Evolutionary conservation across 2,113 vertebrate species (phyloP).

Genomic region (Odontesthes bonariensis): DNA sequence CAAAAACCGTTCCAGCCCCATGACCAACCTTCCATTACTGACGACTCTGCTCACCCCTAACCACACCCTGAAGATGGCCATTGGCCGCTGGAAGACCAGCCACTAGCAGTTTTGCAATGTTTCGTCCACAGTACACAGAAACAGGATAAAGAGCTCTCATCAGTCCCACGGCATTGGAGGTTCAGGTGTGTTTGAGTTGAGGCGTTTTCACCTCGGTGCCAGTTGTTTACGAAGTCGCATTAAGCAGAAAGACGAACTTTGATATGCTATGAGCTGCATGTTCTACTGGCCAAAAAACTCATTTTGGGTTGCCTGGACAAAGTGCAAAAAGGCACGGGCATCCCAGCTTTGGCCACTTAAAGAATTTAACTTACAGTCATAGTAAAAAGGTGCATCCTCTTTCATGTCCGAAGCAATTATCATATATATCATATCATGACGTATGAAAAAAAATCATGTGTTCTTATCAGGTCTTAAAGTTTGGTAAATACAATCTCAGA

Average conservation of each 20-base stretch:
- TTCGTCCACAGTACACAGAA: conserved; percentile 7
- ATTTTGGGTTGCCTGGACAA: background rate
- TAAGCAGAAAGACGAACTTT: background rate
- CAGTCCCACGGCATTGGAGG: background rate
- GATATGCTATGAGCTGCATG: background rate
- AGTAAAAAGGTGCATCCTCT: background rate
- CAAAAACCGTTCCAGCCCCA: conserved; percentile 92
- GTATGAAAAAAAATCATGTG: background rate
- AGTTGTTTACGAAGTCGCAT: background rate
- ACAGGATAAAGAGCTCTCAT: background rate
- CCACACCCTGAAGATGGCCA: conserved; percentile 95
- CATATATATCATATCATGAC: background rate
- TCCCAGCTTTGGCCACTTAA: background rate
- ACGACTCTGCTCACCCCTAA: conserved; percentile 91
- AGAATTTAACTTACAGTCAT: background rate
- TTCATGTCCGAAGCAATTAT: background rate
- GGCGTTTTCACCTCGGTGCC: background rate
- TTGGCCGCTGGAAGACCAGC: conserved; percentile 87
- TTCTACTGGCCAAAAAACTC: no score
- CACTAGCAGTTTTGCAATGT: conserved; percentile 48
- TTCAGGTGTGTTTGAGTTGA: background rate
- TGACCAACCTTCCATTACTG: conserved; percentile 93
- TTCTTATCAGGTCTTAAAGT: background rate
- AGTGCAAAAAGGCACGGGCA: background rate
- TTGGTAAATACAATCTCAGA: background rate